Percentiles rank a stretch among this genome's conserved stretches.
phyloP scores from a whole-genome alignment of 1,140 invertebrate species.

The Atta texana region DNA sequence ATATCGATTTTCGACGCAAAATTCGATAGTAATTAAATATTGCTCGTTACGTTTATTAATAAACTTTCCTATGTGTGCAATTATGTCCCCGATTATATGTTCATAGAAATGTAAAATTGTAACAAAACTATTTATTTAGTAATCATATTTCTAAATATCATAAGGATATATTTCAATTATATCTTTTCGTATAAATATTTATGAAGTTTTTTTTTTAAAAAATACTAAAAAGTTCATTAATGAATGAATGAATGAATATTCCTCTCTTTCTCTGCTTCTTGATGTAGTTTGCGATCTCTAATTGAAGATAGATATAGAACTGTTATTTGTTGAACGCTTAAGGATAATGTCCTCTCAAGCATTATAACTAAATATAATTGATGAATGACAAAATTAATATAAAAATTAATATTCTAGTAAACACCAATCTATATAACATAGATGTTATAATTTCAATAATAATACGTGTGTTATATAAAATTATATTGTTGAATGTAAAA shows the following conservation, averaged over 20 bases:
- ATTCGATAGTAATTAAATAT: slow-evolving; percentile 13
- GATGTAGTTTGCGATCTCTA: neutral
- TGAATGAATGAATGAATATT: neutral
- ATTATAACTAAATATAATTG: too few species aligned
- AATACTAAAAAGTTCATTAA: neutral
- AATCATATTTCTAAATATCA: neutral
- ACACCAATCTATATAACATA: too few species aligned
- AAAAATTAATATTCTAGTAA: too few species aligned
- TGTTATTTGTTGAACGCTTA: too few species aligned
- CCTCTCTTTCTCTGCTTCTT: neutral
- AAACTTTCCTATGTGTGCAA: neutral
- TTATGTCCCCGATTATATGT: neutral
- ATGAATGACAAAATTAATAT: too few species aligned
- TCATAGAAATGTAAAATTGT: neutral
- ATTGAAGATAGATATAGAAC: too few species aligned
- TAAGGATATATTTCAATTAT: neutral
- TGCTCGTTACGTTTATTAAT: neutral
- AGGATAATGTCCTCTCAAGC: too few species aligned
- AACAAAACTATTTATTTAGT: neutral
- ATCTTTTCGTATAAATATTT: neutral
- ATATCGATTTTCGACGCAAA: neutral
- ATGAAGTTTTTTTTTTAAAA: neutral
- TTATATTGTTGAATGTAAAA: too few species aligned
- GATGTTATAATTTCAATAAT: too few species aligned
- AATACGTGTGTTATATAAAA: too few species aligned